These are phyloP conservation scores for Timema podura DNA, from an alignment of 2,888 invertebrate species.

Conservation along the genomic window DNA sequence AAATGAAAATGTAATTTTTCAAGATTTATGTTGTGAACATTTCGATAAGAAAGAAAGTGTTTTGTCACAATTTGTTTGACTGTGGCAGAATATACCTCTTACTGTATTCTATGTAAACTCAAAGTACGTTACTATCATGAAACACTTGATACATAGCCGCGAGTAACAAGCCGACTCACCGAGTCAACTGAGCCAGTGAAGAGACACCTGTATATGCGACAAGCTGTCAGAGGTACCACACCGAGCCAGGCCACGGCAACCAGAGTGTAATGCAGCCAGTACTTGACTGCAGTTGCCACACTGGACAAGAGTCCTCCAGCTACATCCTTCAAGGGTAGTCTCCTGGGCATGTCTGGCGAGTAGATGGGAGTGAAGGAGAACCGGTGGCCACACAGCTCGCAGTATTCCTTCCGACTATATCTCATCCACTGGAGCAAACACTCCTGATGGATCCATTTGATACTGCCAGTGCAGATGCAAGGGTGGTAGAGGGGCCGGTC, in stretches of 20 bases:
- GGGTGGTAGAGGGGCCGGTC: constrained; percentile 96
- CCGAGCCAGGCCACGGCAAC: constrained; percentile 98
- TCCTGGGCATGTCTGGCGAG: constrained; percentile 99
- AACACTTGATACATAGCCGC: too few relatives aligned
- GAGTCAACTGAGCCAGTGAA: constrained; percentile 88
- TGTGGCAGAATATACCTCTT: too few relatives aligned
- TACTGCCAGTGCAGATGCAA: constrained; percentile 98
- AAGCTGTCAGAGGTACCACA: constrained; percentile 92
- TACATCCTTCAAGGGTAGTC: constrained; percentile 89
- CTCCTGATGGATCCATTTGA: constrained; percentile 98
- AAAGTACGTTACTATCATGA: too few relatives aligned
- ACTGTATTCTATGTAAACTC: too few relatives aligned
- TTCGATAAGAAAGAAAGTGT: too few relatives aligned
- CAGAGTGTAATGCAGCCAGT: constrained; percentile 95
- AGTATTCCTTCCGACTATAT: constrained; percentile 97
- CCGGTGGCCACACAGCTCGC: constrained; percentile 95
- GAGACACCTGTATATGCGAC: constrained; percentile 89
- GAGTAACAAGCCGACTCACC: constrained; percentile 45
- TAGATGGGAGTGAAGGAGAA: constrained; percentile 99
- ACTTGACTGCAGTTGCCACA: constrained; percentile 86
- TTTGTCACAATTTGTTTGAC: too few relatives aligned
- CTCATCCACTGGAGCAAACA: constrained; percentile 99
- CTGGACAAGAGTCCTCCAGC: constrained; percentile 85
- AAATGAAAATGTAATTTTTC: too few relatives aligned
- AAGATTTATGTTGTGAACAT: too few relatives aligned